Percentiles rank a stretch among this genome's conserved stretches.
Conservation (phyloP, 1,140 invertebrate genomes). For the Saxidomus purpurata region DNA sequence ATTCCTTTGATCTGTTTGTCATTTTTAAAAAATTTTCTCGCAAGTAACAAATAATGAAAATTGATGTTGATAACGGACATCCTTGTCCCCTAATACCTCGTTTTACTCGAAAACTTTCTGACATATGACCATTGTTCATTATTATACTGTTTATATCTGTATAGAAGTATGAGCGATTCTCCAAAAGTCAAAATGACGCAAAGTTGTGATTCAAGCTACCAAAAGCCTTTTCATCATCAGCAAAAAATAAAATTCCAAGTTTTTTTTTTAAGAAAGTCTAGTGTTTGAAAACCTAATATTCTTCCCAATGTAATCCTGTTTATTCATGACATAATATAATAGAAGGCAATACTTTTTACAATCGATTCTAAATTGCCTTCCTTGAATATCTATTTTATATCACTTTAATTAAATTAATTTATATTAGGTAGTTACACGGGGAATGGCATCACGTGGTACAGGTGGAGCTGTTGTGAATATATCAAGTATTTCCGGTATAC, state of each 20-base stretch:
- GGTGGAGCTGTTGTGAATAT: conserved; percentile 94
- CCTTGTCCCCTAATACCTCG: too few species aligned
- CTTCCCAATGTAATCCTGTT: neutral
- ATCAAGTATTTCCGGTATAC: conserved; percentile 91
- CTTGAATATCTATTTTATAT: neutral
- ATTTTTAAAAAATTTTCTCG: too few species aligned
- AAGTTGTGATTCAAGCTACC: too few species aligned
- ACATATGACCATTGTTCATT: too few species aligned
- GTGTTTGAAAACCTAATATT: neutral
- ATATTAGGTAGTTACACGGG: conserved; percentile 87
- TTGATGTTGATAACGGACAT: too few species aligned
- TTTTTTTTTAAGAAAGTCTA: neutral
- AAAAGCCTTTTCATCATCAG: neutral
- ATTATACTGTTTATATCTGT: too few species aligned
- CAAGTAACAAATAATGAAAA: too few species aligned
- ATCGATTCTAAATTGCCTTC: neutral
- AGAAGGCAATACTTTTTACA: neutral
- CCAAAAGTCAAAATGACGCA: too few species aligned
- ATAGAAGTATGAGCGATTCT: too few species aligned
- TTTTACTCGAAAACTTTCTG: too few species aligned
- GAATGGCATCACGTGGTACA: conserved; percentile 89
- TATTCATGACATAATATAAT: neutral
- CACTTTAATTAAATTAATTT: neutral
- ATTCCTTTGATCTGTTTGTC: too few species aligned
- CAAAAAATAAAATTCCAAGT: neutral